Evolutionary conservation across 2,888 invertebrate species (phyloP), one percentile per base, ranked within the genome.

Genomic region (Erpobdella octoculata): DNA sequence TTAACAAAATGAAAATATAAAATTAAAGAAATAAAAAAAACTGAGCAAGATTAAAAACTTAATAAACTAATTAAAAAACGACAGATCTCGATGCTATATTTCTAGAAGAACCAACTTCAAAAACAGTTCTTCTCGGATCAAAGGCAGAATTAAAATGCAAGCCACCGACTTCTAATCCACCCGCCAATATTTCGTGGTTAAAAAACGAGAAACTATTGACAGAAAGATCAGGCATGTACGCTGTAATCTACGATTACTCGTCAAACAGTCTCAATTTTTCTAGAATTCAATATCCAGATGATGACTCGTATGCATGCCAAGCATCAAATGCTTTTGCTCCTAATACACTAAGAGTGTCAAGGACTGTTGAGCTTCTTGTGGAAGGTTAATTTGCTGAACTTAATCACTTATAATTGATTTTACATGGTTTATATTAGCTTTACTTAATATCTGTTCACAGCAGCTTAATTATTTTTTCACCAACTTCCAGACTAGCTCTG

Each of bases 111-210:
- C 80, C 81, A 18, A 58, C 72, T 5, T 76, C 77, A 64, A 72
- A 76, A 6, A 76, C 48, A 31, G 75, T 76, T 3, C 73, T 79
- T 18, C 79, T 79, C 35, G 80, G 80, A 0, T 76, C 77, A 31
- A 73, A 77, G 25, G 78, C 79, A n/a, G 77, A 77, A 21, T 76
- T 83, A 21, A 76, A 75, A 12, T 83, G 83, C 74, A 76, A 76
- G 18, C 80, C 82, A 41, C 81, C 82, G n/a, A 71, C 74, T 73
- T 81, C 81, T 62, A 75, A 78, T 41, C 82, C 82, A 9, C 73
- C 78, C 3, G 81, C 81, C 15, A 75, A 73, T 21, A 78, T 82
- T 67, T 77, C 77, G 28, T 83, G 83, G 83, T 82, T 80, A 75
- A 80, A 79, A 70, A 76, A 79, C 74, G 77, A 76, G 71, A 70